Base-by-base conservation (phyloP, 2,797 vertebrate species). In the Sebastiscus albofasciatus region DNA sequence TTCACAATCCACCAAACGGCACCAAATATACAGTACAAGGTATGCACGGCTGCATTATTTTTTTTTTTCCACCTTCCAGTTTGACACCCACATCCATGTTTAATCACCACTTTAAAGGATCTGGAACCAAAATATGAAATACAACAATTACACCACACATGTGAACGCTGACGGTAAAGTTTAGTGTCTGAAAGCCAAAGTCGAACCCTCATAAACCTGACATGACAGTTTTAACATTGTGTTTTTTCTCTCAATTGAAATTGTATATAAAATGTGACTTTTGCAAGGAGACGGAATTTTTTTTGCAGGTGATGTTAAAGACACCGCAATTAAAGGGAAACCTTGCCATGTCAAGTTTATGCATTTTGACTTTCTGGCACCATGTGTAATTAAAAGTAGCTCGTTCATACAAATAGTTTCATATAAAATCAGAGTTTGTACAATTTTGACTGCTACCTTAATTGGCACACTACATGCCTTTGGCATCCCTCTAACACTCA, bases 351-450 rank as follows among this genome's bases (percentile, higher is more conserved):
- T 89, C 87, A 88, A 67, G 75, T 91, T 87, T 86, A 83, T 84
- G 78, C 12, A 54, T 80, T 80, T 85, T 88, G 85, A 87, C 88
- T 84, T 81, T 86, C 79, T 86, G 77, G 86, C 88, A 85, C 80
- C 86, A 13, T 81, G 29, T 72, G 82, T 88, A 87, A 82, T 90
- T 84, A 90, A 93, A 93, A 91, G 85, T 81, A 89, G 79, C 67
- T 91, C 67, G 64, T 88, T 88, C 67, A 84, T 95, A 93, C 80
- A 90, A 94, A 90, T 86, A 78, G 80, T 86, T 33, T 83, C 72
- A 90, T 94, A 94, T 85, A 94, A 94, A 94, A 94, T 87, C 80
- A 87, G 79, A 64, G 59, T 91, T 90, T 91, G 79, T 92, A 92
- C 90, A 91, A 72, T 90, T 83, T 83, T 59, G 34, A 92, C 87